phyloP scores from a whole-genome alignment of 2,888 invertebrate species.

The Pocota personata region DNA sequence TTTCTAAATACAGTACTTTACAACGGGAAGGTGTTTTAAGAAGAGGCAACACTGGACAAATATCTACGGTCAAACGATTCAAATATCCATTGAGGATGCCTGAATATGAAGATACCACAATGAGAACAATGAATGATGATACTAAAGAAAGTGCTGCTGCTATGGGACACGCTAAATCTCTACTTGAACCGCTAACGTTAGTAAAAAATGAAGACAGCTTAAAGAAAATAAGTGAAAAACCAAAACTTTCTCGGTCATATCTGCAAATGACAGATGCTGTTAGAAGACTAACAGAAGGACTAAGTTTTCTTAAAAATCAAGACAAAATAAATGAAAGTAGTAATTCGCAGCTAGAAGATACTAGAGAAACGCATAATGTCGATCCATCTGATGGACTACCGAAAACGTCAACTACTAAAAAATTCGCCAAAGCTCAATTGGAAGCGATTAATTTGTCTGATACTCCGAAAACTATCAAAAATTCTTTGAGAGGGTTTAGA shows the following conservation, averaged over 20 bases:
- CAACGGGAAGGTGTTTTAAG: not conserved
- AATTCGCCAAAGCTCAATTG: not conserved
- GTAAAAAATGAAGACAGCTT: not conserved
- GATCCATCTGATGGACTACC: not conserved
- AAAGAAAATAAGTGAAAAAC: not conserved
- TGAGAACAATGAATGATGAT: not conserved
- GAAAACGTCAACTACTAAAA: not conserved
- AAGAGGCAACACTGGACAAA: not conserved
- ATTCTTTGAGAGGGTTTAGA: not conserved
- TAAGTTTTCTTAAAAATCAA: not conserved
- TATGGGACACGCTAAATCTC: not conserved
- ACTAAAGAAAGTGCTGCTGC: not conserved
- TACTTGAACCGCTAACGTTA: not conserved
- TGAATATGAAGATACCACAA: not conserved
- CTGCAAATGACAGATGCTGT: conserved; percentile 16
- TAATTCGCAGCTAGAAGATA: not conserved
- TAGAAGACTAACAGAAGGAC: not conserved
- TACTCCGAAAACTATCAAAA: not conserved
- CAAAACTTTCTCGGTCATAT: not conserved
- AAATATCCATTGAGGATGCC: not conserved
- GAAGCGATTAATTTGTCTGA: not conserved
- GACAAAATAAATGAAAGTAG: not conserved
- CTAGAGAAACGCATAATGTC: not conserved
- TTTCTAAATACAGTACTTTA: not conserved
- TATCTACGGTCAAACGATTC: not conserved